phyloP scores from a whole-genome alignment of 2,113 vertebrate genomes.

The Dicentrarchus labrax region DNA sequence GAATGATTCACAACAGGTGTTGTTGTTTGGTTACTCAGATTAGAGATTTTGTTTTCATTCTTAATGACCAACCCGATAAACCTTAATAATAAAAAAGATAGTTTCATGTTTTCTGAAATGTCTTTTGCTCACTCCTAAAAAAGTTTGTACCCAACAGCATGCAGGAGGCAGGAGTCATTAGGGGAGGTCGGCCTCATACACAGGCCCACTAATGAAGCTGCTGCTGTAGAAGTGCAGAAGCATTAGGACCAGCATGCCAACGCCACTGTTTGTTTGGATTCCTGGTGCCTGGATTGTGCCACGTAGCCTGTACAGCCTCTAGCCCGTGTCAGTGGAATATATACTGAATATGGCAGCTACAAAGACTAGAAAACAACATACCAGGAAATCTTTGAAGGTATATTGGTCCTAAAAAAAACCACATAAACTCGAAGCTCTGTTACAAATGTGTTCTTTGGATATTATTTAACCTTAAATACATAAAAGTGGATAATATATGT shows the following conservation, averaged over 20 bases:
- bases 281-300: constrained; percentile 48
- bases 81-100: not conserved
- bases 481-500: too few relatives aligned
- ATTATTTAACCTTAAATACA: too few relatives aligned
- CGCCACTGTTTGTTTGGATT: constrained; percentile 30
- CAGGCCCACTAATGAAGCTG: constrained; percentile 61
- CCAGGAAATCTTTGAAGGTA: not conserved
- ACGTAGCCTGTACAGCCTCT: constrained; percentile 64
- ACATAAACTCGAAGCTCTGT: too few relatives aligned
- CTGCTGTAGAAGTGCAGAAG: constrained; percentile 25
- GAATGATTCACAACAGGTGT: not conserved
- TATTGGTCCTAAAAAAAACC: not conserved
- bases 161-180: constrained; percentile 40
- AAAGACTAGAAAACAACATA: constrained; percentile 22
- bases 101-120: not conserved
- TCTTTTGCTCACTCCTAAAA: not conserved
- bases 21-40: not conserved
- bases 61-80: not conserved
- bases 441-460: not conserved
- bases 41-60: not conserved
- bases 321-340: constrained; percentile 28
- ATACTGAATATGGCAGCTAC: not conserved
- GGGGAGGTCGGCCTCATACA: constrained; percentile 27
- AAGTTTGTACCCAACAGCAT: constrained; percentile 15
- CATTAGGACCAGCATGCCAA: constrained; percentile 46